A percentile compares a stretch with the other conserved stretches of the same genome.
Conservation (phyloP, 2,888 invertebrate species). For the Monopis laevigella region DNA sequence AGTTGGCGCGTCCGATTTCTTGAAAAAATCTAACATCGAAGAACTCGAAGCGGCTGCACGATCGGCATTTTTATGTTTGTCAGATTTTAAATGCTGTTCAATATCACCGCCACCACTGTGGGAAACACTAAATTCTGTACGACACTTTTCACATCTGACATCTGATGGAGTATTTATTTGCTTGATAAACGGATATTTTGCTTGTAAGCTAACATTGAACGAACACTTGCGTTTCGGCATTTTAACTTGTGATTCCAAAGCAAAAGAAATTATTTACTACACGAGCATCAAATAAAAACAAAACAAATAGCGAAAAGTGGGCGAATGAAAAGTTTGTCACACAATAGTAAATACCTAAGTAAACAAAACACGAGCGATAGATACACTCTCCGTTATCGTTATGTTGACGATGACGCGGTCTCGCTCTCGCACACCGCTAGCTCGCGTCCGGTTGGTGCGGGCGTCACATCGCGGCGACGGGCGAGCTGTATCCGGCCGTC, state of each 20-base stretch:
- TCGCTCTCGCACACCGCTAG: too few species aligned
- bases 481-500: too few species aligned
- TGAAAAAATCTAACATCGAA: slow-evolving; percentile 19
- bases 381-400: too few species aligned
- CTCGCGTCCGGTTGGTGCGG: too few species aligned
- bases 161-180: slow-evolving; percentile 4
- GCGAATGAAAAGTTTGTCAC: too few species aligned
- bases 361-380: too few species aligned
- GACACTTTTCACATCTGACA: slow-evolving; percentile 19
- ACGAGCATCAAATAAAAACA: too few species aligned
- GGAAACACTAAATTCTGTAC: slow-evolving; percentile 23
- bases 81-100: slow-evolving; percentile 22
- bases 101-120: slow-evolving; percentile 19
- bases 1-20: slow-evolving; percentile 17
- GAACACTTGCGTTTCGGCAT: slow-evolving; percentile 14
- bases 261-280: slow-evolving; percentile 10
- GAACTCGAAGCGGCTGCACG: slow-evolving; percentile 19
- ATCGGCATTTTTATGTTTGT: slow-evolving; percentile 24
- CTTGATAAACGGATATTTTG: slow-evolving; percentile 8
- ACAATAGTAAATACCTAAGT: too few species aligned
- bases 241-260: slow-evolving; percentile 13
- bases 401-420: too few species aligned
- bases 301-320: too few species aligned
- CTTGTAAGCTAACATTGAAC: slow-evolving; percentile 13
- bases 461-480: too few species aligned